phyloP scores from a whole-genome alignment of 2,113 vertebrate species.

The Tylochromis polylepis region DNA sequence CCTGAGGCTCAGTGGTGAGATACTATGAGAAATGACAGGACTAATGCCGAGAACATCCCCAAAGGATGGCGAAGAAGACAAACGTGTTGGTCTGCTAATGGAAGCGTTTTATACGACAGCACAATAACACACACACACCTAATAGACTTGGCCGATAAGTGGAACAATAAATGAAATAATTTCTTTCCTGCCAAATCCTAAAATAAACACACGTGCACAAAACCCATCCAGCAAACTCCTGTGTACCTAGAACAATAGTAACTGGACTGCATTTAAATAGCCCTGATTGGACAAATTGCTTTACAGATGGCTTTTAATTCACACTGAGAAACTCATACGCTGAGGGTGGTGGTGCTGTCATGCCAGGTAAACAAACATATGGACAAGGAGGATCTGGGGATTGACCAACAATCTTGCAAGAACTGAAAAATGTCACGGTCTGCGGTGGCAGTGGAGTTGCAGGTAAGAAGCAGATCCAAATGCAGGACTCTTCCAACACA shows the following conservation, averaged over 20 bases:
- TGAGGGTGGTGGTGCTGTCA: neutral
- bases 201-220: neutral
- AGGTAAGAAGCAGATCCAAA: no score
- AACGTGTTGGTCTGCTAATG: neutral
- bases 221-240: neutral
- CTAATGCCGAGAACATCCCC: constrained; percentile 14
- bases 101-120: neutral
- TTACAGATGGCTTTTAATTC: neutral
- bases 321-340: neutral
- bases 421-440: neutral
- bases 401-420: neutral
- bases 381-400: neutral
- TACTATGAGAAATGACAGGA: constrained; percentile 15
- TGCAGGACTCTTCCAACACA: no score
- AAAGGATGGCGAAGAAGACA: constrained; percentile 21
- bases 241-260: neutral
- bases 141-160: neutral
- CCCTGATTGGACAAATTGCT: neutral
- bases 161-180: neutral
- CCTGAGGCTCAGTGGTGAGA: constrained; percentile 5
- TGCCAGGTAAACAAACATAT: neutral
- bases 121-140: neutral
- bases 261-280: neutral
- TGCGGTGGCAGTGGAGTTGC: no score
- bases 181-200: neutral